Evolutionary conservation across 2,797 vertebrate genomes (phyloP), one percentile per base, ranked within the genome.

Genomic region (Micromesistius poutassou): DNA sequence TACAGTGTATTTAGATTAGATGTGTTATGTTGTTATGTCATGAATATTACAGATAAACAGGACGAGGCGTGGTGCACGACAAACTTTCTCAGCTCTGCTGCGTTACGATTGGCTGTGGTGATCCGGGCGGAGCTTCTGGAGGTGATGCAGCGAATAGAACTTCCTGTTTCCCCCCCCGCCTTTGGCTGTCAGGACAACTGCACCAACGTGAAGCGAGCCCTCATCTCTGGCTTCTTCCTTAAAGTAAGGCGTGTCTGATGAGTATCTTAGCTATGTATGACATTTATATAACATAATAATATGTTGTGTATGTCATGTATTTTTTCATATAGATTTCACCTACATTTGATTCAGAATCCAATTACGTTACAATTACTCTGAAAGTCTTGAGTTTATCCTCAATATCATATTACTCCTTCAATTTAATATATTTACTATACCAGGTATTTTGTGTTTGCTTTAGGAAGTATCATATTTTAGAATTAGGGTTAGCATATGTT

Each of bases 141-240:
- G 75, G 95, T 96, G 79, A 97, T 99, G 97, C 96, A 94, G 83
- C 91, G 92, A 74, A 98, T 98, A 9, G 97, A 99, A 87, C 95
- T 99, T 72, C 97, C 97, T 0, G 85, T 99, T 42, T 98, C 98
- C 0, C 94, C 93, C 0, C 96, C 98, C 0, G 94, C 95, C 42
- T 98, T 98, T 0, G 97, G 96, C 79, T 95, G 93, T 0, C 95
- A 97, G 13, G 91, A 95, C 93, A 99, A 98, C 78, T 85, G 94
- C 83, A 94, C 91, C 1, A 96, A 97, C 71, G 93, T 99, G 87
- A 97, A 97, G 88, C 94, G 94, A 19, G 96, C 97, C 0, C 95
- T 99, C 87, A 91, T 99, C 88, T 98, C 97, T 0, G 97, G 98
- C 22, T 97, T 96, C 91, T 99, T 99, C 89, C 96, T 99, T 77